Base-by-base conservation (phyloP, 2,113 vertebrate species). In the Mirounga angustirostris region DNA sequence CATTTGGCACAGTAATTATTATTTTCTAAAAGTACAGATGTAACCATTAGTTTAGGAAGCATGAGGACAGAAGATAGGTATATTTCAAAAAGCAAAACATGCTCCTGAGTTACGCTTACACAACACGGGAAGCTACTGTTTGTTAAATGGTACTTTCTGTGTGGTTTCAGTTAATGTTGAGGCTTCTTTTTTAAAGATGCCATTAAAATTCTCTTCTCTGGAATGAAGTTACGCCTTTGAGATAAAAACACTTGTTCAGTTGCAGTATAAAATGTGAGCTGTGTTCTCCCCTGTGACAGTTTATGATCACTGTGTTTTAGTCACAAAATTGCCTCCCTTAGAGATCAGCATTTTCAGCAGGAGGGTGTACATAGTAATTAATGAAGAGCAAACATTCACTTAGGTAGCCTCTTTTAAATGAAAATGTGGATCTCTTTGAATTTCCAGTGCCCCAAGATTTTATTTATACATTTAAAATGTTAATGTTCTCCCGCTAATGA, bases 61-160 rank as follows among this genome's bases (percentile, higher is more conserved):
- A 52, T 84, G 61, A 96, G 36, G 7, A 78, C 40, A 71, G 19
- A 19, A 61, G 43, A 79, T 7, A 67, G 36, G 33, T 36, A 16
- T 7, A 24, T 76, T 95, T 97, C 1, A 61, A 87, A 95, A 94
- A 95, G 10, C 21, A 90, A 96, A 95, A 65, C 2, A 8, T 79
- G 15, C 2, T 50, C 5, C 46, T 94, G 80, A 76, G 65, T 89
- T 91, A 95, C 50, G 0, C 30, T 73, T 78, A 12, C 19, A 63
- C 80, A 61, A 7, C 63, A 52, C 43, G 78, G 52, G 24, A 89
- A 97, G 79, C 1, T 50, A 14, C 0, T 83, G 0, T 54, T 79
- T 96, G n/a, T 79, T 82, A 95, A 97, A 73, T 88, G 24, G 1
- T 58, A 43, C 26, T 87, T 91, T 7, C 16, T 9, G 0, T 94